Base-by-base conservation (phyloP, 2,888 invertebrate species). In the Cerastis leucographa region DNA sequence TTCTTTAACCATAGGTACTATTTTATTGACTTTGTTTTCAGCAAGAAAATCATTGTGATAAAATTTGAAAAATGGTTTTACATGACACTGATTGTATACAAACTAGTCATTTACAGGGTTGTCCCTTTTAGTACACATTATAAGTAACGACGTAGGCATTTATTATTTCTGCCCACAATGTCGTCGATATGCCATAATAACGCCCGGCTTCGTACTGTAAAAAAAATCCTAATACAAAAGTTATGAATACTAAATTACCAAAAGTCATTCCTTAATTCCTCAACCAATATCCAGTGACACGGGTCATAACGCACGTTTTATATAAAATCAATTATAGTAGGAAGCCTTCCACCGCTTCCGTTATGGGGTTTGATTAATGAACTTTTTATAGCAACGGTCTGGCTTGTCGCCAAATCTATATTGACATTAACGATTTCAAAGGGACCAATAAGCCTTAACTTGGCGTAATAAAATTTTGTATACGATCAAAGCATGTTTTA, bases 341-440 rank as follows among this genome's bases (percentile, higher is more conserved):
- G 83, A 85, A 88, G 88, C 85, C 85, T 89, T 83, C 71, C 82
- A 76, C 77, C 46, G 65, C 71, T 49, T 68, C 40, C 75, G 61
- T 40, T 76, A 84, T 81, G 70, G 71, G 71, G 72, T 76, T 91
- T 93, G 93, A 94, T 94, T 92, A 93, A 94, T 93, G 91, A 90
- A 91, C 86, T 92, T 93, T 93, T 93, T 92, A 92, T 92, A 89
- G 89, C 78, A 74, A 78, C 64, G 76, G 61, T 70, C 81, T 93
- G 93, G 93, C 92, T 81, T 71, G 81, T 85, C 84, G 93, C 93
- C 93, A 93, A 93, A 92, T 93, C 90, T 91, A 90, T 91, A 91
- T 91, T 92, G 92, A 91, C 91, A 91, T 92, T 91, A 92, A 89
- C 90, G 89, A 85, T 90, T 91, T 90, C 87, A 89, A 91, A 90